Base-by-base conservation (phyloP, 2,797 vertebrate genomes). In the Rhabdomys pumilio region DNA sequence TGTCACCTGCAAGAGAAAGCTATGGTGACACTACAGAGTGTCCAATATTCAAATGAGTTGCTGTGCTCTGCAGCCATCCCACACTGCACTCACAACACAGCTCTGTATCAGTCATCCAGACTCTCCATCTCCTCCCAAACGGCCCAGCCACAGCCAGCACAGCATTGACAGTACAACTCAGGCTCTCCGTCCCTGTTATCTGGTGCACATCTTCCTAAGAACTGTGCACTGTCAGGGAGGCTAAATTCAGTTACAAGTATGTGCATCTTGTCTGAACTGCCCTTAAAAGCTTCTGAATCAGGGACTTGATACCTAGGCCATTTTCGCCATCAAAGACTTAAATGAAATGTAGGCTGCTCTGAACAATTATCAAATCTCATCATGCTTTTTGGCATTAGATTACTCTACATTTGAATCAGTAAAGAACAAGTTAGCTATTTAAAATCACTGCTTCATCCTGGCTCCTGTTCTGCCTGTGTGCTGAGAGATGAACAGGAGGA, bases 121-220 rank as follows among this genome's bases (percentile, higher is more conserved):
- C 7, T 73, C 72, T 76, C 57, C 81, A 26, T 24, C 13, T 29
- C 15, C 53, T 24, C 59, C 75, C 63, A 11, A 44, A 89, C 1
- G 34, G 8, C 26, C 5, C 17, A 79, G 4, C 0, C 53, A 29
- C 0, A 76, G 80, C 17, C 4, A 26, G 77, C 19, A 17, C 0
- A n/a, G 81, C 44, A 44, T 5, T 86, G 19, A 50, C 24, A 50
- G 50, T 3, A 17, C 6, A n/a, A n/a, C 22, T 59, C 17, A 20
- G 6, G 53, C 20, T 6, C 47, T n/a, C 44, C 24, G 20, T 8
- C 80, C 3, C 11, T 4, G 20, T 24, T 57, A 15, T 31, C 41
- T 34, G 50, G 44, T 29, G 47, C 3, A 26, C 34, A 31, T 20
- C 31, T 34, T 72, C 84, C 57, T 26, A 53, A 9, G 86, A 79